Conservation (phyloP, 2,797 vertebrate genomes). For the Gymnopithys bicolor region DNA sequence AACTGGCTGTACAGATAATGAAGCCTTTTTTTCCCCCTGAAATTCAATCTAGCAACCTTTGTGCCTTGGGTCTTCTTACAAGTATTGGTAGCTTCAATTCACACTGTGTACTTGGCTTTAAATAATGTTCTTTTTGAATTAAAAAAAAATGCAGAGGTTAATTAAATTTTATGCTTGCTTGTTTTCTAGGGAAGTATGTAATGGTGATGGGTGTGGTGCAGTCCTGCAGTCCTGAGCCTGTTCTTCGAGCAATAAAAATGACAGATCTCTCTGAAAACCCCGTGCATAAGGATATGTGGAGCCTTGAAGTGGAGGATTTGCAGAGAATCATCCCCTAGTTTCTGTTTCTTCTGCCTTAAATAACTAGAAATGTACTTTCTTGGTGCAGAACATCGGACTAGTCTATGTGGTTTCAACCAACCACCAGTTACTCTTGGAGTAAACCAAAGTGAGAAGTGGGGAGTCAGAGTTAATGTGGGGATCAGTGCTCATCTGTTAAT, state of each 20-base stretch:
- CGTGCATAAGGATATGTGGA: conserved; percentile 82
- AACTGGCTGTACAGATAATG: not conserved
- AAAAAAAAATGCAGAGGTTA: not conserved
- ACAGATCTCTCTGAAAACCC: conserved; percentile 86
- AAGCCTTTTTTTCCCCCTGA: not conserved
- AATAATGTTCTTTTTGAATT: not conserved
- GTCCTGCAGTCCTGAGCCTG: conserved; percentile 83
- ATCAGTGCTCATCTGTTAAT: not conserved
- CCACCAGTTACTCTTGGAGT: not conserved
- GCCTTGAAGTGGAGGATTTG: conserved; percentile 88
- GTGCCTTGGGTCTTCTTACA: not conserved
- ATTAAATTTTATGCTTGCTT: not conserved
- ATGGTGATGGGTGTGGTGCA: conserved; percentile 90
- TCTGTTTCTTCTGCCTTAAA: not conserved
- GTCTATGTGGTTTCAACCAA: not conserved
- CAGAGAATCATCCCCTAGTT: conserved; percentile 69
- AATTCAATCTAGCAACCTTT: not conserved
- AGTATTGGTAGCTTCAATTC: not conserved
- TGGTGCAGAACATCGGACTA: not conserved
- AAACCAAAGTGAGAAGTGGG: not conserved
- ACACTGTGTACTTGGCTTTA: not conserved
- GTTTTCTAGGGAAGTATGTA: conserved; percentile 85
- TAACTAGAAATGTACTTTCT: not conserved
- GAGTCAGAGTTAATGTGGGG: not conserved
- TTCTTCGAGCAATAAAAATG: conserved; percentile 88